These are phyloP conservation scores for Chiridota heheva DNA, from an alignment of 35 echinoderm and acorn worm genomes.

Conservation along the genomic window DNA sequence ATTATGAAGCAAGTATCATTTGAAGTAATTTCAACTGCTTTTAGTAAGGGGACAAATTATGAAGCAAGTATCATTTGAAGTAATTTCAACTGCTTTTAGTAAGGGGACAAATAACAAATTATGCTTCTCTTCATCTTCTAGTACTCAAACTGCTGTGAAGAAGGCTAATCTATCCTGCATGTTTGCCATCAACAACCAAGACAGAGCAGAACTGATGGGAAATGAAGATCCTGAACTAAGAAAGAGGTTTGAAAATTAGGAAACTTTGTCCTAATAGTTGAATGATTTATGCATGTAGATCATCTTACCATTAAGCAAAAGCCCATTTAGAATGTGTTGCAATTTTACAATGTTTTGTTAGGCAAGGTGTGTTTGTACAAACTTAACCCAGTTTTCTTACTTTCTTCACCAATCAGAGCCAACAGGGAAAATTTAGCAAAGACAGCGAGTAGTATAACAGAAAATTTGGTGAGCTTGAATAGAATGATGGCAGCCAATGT, in stretches of 20 bases:
- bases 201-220: constrained; percentile 69
- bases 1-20: too few relatives aligned
- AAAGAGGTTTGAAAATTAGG: constrained; percentile 60
- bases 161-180: constrained; percentile 95
- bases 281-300: background rate
- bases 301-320: too few relatives aligned
- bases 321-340: too few relatives aligned
- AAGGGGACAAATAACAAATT: too few relatives aligned
- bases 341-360: too few relatives aligned
- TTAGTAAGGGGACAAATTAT: too few relatives aligned
- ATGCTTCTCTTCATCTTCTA: constrained; percentile 30
- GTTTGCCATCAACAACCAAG: constrained; percentile 67
- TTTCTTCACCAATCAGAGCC: constrained; percentile 51
- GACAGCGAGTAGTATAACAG: constrained; percentile 93
- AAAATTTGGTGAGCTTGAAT: constrained; percentile 81
- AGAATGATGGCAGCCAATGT: constrained; percentile 92
- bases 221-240: constrained; percentile 83
- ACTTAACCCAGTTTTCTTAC: constrained; percentile 3
- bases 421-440: constrained; percentile 97
- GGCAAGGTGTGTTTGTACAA: background rate
- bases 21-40: too few relatives aligned
- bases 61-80: too few relatives aligned
- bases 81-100: too few relatives aligned
- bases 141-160: constrained; percentile 80
- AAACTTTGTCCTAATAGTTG: background rate